phyloP scores from a whole-genome alignment of 2,797 vertebrate genomes.

The Melanotaenia boesemani region DNA sequence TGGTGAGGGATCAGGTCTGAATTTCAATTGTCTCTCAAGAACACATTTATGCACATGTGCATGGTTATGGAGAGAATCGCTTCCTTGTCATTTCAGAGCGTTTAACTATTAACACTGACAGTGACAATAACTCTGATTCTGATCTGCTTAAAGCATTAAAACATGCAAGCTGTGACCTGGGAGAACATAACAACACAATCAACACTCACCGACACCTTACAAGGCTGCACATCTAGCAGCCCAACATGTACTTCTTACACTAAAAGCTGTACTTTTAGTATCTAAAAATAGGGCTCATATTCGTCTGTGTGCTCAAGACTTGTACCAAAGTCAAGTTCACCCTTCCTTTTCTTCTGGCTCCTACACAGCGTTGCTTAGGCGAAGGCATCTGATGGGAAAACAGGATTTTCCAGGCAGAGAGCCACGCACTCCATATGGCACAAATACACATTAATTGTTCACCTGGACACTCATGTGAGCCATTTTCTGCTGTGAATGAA shows the following conservation, averaged over 20 bases:
- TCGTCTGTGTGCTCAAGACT: conserved; percentile 44
- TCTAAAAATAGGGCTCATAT: conserved; percentile 59
- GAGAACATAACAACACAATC: conserved; percentile 42
- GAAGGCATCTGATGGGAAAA: conserved; percentile 44
- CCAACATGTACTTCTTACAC: conserved; percentile 35
- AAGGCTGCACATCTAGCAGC: conserved; percentile 17
- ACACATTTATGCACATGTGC: background rate
- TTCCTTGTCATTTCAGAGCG: conserved; percentile 30
- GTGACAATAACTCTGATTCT: conserved; percentile 15
- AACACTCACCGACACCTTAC: conserved; percentile 1
- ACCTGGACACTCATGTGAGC: conserved; percentile 46
- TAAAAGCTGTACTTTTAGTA: conserved; percentile 23
- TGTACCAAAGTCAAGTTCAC: conserved; percentile 49
- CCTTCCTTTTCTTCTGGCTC: conserved; percentile 22
- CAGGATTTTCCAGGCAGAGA: conserved; percentile 44
- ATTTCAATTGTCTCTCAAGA: conserved; percentile 52
- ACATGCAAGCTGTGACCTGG: conserved; percentile 43
- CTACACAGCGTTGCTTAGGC: conserved; percentile 12
- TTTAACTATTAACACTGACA: conserved; percentile 44
- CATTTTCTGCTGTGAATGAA: conserved; percentile 29
- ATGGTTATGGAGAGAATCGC: background rate
- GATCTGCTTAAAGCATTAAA: conserved; percentile 22
- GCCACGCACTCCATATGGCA: conserved; percentile 30
- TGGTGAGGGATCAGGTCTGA: conserved; percentile 24
- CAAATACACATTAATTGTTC: conserved; percentile 39